phyloP scores from a whole-genome alignment of 2,113 vertebrate genomes.

The Rhea pennata region DNA sequence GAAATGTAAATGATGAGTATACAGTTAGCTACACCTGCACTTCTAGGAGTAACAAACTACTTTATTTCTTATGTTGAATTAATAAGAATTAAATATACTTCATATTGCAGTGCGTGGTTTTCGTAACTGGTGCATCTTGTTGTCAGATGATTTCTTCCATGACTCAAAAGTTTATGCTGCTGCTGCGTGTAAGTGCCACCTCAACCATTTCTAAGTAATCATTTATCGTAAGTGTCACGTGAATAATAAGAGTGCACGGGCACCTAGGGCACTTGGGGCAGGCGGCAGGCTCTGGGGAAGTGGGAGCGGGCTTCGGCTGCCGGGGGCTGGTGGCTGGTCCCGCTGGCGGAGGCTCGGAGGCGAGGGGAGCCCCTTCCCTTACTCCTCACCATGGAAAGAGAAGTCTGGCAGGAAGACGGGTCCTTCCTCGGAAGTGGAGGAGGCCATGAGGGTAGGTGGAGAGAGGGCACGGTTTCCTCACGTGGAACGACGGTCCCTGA shows the following conservation, averaged over 20 bases:
- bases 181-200: slow-evolving; percentile 20
- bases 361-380: not conserved
- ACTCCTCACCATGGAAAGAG: not conserved
- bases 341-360: not conserved
- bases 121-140: not conserved
- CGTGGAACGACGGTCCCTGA: not conserved
- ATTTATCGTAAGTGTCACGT: slow-evolving; percentile 49
- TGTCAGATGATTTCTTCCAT: not conserved
- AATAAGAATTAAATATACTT: not conserved
- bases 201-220: slow-evolving; percentile 19
- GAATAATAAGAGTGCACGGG: slow-evolving; percentile 47
- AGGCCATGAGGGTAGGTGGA: not conserved
- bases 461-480: not conserved
- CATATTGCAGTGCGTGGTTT: not conserved
- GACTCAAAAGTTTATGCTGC: slow-evolving; percentile 6
- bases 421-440: not conserved
- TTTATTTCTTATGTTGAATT: not conserved
- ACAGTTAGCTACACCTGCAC: not conserved
- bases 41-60: not conserved
- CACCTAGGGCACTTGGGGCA: not conserved
- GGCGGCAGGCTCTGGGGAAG: not conserved
- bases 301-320: not conserved
- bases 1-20: not conserved
- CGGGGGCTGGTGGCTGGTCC: not conserved
- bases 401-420: not conserved